Evolutionary conservation across 1,140 invertebrate species (phyloP).

Genomic region (Oncopeltus fasciatus): DNA sequence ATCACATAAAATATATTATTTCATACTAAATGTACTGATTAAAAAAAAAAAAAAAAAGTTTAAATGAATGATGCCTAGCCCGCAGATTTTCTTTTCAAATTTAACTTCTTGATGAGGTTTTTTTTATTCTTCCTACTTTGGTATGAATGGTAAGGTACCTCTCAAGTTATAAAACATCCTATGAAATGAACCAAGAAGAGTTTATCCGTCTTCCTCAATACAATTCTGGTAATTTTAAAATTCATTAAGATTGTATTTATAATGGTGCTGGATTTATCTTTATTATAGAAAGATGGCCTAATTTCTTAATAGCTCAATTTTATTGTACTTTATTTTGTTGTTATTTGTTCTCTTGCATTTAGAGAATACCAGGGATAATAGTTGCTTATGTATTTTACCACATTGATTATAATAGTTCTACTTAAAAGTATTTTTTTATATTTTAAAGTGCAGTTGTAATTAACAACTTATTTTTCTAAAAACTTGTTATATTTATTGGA

Average conservation of each 20-base stretch:
- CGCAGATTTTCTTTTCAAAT: background rate
- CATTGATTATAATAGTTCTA: too few species aligned
- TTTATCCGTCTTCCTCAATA: background rate
- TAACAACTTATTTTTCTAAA: too few species aligned
- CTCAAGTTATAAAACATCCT: background rate
- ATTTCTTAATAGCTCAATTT: background rate
- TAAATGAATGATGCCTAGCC: too few species aligned
- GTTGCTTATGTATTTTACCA: too few species aligned
- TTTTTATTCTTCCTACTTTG: background rate
- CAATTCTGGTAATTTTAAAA: background rate
- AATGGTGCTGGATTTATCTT: background rate
- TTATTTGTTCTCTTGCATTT: background rate
- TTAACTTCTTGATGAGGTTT: background rate
- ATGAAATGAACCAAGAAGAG: background rate
- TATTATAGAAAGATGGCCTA: background rate
- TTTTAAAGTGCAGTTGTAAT: too few species aligned
- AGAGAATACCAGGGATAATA: background rate
- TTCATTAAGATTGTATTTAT: background rate
- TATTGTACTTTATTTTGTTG: background rate
- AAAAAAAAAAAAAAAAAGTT: background rate
- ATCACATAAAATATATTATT: background rate
- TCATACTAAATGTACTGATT: background rate
- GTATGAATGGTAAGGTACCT: too few species aligned
- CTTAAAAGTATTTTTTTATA: too few species aligned
- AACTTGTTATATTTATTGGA: too few species aligned